A percentile compares a stretch with the other conserved stretches of the same genome.
These are phyloP conservation scores for Clamator glandarius DNA, from an alignment of 2,797 vertebrate genomes.

Conservation along the genomic window DNA sequence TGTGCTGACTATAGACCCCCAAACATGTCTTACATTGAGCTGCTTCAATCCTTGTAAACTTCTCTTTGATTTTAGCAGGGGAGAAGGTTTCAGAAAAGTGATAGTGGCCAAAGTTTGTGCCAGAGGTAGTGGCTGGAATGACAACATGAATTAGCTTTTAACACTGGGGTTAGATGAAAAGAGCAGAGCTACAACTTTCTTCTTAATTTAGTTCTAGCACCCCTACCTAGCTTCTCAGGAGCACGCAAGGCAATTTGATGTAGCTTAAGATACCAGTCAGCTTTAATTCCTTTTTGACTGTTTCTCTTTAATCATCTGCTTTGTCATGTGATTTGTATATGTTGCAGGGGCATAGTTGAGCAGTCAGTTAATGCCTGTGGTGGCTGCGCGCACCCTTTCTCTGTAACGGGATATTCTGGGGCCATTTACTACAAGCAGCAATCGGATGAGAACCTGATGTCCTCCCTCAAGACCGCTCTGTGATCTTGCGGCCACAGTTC, in stretches of 20 bases:
- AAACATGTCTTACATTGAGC: not conserved
- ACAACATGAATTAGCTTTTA: not conserved
- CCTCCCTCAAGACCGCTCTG: constrained; percentile 17
- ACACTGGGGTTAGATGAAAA: not conserved
- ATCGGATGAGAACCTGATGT: constrained; percentile 39
- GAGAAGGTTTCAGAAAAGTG: not conserved
- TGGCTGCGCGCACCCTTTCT: not conserved
- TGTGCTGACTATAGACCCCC: not conserved
- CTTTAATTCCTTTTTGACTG: constrained; percentile 10
- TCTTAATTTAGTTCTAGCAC: not conserved
- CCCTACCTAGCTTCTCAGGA: not conserved
- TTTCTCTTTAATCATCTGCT: constrained; percentile 34
- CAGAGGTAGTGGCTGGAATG: not conserved
- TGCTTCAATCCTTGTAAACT: not conserved
- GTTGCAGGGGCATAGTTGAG: not conserved
- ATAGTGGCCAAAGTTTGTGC: not conserved
- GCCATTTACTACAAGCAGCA: constrained; percentile 19
- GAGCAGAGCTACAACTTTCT: not conserved
- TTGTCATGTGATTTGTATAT: constrained; percentile 1
- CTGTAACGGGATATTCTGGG: constrained; percentile 51
- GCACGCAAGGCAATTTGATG: not conserved
- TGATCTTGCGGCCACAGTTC: constrained; percentile 41
- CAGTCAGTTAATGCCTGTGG: not conserved
- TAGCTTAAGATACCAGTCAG: not conserved
- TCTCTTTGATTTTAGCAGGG: not conserved